Base-by-base conservation (phyloP, 2,113 vertebrate genomes). In the Numida meleagris region DNA sequence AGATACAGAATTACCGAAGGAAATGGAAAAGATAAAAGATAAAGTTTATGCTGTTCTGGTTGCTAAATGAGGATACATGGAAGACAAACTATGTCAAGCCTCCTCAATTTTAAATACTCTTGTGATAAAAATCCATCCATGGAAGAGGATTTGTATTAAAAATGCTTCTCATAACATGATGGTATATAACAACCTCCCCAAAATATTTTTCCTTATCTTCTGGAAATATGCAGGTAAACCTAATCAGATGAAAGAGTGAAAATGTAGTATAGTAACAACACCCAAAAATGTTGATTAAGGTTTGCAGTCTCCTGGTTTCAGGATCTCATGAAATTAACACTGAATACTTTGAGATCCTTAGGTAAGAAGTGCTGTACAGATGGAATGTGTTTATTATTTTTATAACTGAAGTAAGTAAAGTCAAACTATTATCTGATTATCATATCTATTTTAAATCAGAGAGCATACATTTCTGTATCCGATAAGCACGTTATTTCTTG, bases 21-120 rank as follows among this genome's bases (percentile, higher is more conserved):
- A 86, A 94, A 78, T 59, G 14, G 79, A 79, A 89, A 89, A 90
- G 33, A 42, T 29, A 61, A n/a, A n/a, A n/a, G n/a, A n/a, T n/a
- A n/a, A n/a, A n/a, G 21, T 63, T 90, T 53, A 63, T 31, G 24
- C 16, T 81, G 24, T 59, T 71, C 33, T 92, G 55, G n/a, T 81
- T 94, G 45, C 27, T 66, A 74, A 45, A 58, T 25, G 36, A 78
- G 33, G n/a, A 16, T 53, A 23, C 21, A 76, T 76, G 25, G 45
- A 12, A 74, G 31, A 38, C 14, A 83, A 90, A 85, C 73, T 86
- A 51, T 13, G 2, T 79, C 61, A 58, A 16, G 34, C 13, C 14
- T 82, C 25, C 27, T 74, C 82, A 50, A 82, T 42, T 87, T 82
- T 68, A 87, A 79, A 36, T 29, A 57, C 5, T 46, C 27, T 62